Evolutionary conservation across 1,140 invertebrate species (phyloP).

Genomic region (Teleogryllus occipitalis): DNA sequence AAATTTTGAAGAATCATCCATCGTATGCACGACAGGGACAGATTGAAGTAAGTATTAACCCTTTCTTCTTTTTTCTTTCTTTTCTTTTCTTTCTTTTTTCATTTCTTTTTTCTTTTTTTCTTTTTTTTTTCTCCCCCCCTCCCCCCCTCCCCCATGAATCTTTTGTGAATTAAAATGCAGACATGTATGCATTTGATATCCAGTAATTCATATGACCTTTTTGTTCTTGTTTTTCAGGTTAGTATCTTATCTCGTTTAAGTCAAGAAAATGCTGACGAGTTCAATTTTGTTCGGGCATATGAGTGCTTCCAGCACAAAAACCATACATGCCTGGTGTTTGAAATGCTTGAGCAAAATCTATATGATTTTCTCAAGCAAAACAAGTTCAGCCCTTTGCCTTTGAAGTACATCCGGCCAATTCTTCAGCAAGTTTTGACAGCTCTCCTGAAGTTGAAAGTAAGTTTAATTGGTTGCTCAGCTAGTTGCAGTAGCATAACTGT

Average conservation of each 20-base stretch:
- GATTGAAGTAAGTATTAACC: slow-evolving; percentile 72
- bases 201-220: not conserved
- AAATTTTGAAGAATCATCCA: slow-evolving; percentile 99
- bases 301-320: slow-evolving; percentile 99
- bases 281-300: slow-evolving; percentile 98
- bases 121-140: too few species aligned
- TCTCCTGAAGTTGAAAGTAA: slow-evolving; percentile 90
- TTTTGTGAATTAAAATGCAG: too few species aligned
- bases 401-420: slow-evolving; percentile 98
- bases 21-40: slow-evolving; percentile 99
- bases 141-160: too few species aligned
- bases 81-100: too few species aligned
- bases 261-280: slow-evolving; percentile 99
- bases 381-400: slow-evolving; percentile 95
- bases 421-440: slow-evolving; percentile 98
- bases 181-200: too few species aligned
- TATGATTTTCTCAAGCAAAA: slow-evolving; percentile 99
- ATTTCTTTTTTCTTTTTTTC: too few species aligned
- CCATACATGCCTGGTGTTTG: slow-evolving; percentile 98
- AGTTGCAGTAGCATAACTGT: too few species aligned
- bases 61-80: too few species aligned
- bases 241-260: slow-evolving; percentile 94
- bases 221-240: slow-evolving; percentile 46
- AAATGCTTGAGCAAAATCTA: slow-evolving; percentile 99
- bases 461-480: not conserved